Base-by-base conservation (phyloP, 2,888 invertebrate genomes). In the Sinopyrophorus schimmeli region DNA sequence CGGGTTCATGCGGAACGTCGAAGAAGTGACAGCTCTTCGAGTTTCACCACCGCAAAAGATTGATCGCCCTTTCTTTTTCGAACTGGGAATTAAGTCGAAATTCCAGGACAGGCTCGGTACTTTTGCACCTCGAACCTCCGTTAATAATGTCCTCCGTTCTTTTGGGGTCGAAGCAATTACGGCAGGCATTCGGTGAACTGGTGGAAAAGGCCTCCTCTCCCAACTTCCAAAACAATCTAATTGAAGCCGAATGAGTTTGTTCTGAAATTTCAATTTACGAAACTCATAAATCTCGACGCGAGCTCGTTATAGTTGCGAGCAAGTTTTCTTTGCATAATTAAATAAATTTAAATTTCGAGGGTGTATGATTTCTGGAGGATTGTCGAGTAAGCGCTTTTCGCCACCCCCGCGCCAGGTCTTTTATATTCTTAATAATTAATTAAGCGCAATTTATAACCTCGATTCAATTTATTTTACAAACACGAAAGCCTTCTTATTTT, bases 201-300 rank as follows among this genome's bases (percentile, higher is more conserved):
- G n/a, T n/a, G n/a, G 21, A 28, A 47, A 27, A 35, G 40, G 40
- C 34, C 11, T 38, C 23, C 27, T 24, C 47, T 47, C 27, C n/a
- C 54, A 58, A 56, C 52, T 58, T 57, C 55, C 53, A 52, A 57
- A 60, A 60, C 58, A 60, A 57, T 59, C 57, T 59, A 60, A 61
- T 62, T 61, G 59, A 57, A 61, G 61, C 59, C 58, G 58, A 61
- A 59, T 58, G 58, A 55, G 57, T 53, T 53, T 48, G 53, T 58
- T 55, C 56, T 58, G 59, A 61, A 61, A 61, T 60, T 61, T 60
- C 59, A 61, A 62, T 62, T 62, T 61, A 57, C 58, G 60, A 62
- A 61, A 61, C 61, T 58, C 62, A 59, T 61, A 62, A 62, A 62
- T 62, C 59, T 55, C 48, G 56, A 58, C 58, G 53, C 59, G 54